Base-by-base conservation (phyloP, 1,140 invertebrate species). In the Heliothis subflexa region DNA sequence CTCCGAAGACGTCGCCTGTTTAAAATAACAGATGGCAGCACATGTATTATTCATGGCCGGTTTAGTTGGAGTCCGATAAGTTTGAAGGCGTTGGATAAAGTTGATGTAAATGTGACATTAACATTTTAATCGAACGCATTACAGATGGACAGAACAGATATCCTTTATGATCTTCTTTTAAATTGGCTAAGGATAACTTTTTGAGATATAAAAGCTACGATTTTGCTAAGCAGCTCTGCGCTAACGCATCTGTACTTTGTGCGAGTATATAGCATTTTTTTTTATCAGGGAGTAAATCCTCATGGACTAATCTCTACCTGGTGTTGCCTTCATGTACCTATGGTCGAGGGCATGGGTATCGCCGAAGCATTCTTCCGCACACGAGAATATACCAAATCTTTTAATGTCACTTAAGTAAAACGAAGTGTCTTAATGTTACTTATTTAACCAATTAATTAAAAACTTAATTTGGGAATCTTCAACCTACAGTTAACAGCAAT, bases 11-110 rank as follows among this genome's bases (percentile, higher is more conserved):
- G 81, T 82, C 73, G 81, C 79, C 84, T 85, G 83, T 81, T 87
- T 87, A 85, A 89, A 84, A 89, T 88, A 83, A 86, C 81, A 84
- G 85, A 85, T 88, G 84, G 86, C 83, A 82, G 79, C 28, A 81
- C 78, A 87, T 88, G 83, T 84, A 79, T 88, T 88, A 88, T 88
- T 87, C 87, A 88, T 85, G 59, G 80, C 68, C 73, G 77, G 72
- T 72, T 59, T 83, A 85, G 79, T 86, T 82, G 79, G 81, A 72
- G 77, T 28, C 54, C 82, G 81, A 86, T 84, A 84, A 84, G 78
- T 84, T 81, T 66, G 78, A 81, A 80, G 66, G 79, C 71, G 73
- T 50, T 13, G 74, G 54, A 49, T 45, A 71, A 81, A 81, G 64
- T 78, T 70, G 59, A 79, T 78, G 78, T 73, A 78, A 52, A 80